A percentile compares a stretch with the other conserved stretches of the same genome.
These are phyloP conservation scores for Byasa hedistus DNA, from an alignment of 2,888 invertebrate species.

Conservation along the genomic window DNA sequence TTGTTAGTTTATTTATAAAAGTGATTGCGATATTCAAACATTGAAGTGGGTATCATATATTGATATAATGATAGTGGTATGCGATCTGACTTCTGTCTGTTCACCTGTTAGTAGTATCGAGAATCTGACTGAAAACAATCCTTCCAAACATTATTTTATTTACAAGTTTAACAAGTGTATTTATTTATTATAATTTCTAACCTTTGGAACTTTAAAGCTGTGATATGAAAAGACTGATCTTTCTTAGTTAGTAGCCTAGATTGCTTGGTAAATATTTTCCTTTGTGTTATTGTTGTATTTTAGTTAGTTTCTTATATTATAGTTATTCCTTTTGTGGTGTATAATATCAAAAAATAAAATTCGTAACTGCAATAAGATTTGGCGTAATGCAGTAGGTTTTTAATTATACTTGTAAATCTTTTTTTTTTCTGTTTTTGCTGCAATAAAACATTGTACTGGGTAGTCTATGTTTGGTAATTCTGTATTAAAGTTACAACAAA, in stretches of 20 bases:
- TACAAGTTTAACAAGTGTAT: background rate
- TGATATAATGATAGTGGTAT: slow-evolving; percentile 66
- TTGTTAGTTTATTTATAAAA: slow-evolving; percentile 25
- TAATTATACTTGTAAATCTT: too few relatives aligned
- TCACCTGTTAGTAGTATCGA: slow-evolving; percentile 46
- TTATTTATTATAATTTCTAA: slow-evolving; percentile 6
- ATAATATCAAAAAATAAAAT: too few relatives aligned
- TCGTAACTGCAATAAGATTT: too few relatives aligned
- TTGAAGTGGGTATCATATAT: slow-evolving; percentile 68
- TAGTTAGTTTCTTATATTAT: too few relatives aligned
- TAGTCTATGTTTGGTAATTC: too few relatives aligned
- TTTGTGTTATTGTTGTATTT: too few relatives aligned
- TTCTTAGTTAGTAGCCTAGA: background rate
- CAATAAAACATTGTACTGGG: too few relatives aligned
- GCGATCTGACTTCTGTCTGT: slow-evolving; percentile 52
- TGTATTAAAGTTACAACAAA: too few relatives aligned
- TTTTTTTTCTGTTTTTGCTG: too few relatives aligned
- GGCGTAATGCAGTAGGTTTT: too few relatives aligned
- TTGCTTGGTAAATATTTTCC: background rate
- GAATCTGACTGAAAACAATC: slow-evolving; percentile 25
- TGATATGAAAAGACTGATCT: slow-evolving; percentile 24
- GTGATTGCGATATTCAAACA: slow-evolving; percentile 58
- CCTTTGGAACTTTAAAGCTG: slow-evolving; percentile 13
- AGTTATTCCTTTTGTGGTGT: background rate
- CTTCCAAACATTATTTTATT: background rate